Evolutionary conservation across 2,888 invertebrate genomes (phyloP).

Genomic region (Caenorhabditis virilis): DNA sequence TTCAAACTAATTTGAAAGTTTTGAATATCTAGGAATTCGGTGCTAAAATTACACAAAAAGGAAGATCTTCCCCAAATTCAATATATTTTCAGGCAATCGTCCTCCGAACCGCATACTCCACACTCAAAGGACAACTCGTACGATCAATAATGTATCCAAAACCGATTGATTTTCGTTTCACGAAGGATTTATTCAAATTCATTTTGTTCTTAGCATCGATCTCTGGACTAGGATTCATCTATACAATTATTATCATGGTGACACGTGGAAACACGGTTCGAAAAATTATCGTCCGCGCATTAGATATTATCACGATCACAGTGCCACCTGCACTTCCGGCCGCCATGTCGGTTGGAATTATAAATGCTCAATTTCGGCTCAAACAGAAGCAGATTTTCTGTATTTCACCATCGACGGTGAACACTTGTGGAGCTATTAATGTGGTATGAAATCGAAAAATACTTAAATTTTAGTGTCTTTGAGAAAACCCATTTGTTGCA

Average conservation of each 20-base stretch:
- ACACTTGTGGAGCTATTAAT: conserved; percentile 72
- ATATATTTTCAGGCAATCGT: conserved; percentile 77
- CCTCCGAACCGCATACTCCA: conserved; percentile 76
- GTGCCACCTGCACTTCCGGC: conserved; percentile 89
- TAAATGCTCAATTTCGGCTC: conserved; percentile 71
- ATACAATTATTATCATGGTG: conserved; percentile 86
- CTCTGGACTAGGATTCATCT: conserved; percentile 69
- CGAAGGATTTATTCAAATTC: conserved; percentile 72
- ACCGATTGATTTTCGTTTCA: conserved; percentile 74
- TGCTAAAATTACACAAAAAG: too few relatives aligned
- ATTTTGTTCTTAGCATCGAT: conserved; percentile 44
- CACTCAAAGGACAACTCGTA: conserved; percentile 76
- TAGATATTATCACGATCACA: conserved; percentile 89
- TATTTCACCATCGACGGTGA: conserved; percentile 72
- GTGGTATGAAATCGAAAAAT: conserved; percentile 54
- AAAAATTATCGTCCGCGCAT: conserved; percentile 77
- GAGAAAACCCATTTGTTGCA: conserved; percentile 5
- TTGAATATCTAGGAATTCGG: too few relatives aligned
- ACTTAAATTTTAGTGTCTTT: not conserved
- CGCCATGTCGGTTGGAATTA: conserved; percentile 73
- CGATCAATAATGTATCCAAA: conserved; percentile 74
- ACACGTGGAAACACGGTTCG: conserved; percentile 44
- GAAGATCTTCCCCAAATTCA: too few relatives aligned
- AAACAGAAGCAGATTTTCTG: conserved; percentile 71
- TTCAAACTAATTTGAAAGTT: too few relatives aligned